These are phyloP conservation scores for Orgyia antiqua DNA, from an alignment of 2,888 invertebrate species.

Conservation along the genomic window DNA sequence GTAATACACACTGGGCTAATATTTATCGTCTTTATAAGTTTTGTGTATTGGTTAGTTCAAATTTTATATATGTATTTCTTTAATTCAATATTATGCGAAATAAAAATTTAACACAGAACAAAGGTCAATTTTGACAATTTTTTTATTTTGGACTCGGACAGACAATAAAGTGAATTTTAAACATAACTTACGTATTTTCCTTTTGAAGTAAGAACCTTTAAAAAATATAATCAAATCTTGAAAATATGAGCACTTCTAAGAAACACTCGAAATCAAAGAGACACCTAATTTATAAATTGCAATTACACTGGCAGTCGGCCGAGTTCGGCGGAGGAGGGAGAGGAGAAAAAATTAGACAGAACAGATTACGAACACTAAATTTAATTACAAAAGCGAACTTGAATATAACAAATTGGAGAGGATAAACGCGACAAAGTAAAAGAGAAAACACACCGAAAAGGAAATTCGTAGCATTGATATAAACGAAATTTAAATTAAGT, in stretches of 20 bases:
- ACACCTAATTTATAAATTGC: constrained; percentile 72
- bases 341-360: constrained; percentile 52
- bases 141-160: no score
- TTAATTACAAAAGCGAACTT: constrained; percentile 73
- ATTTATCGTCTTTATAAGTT: no score
- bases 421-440: constrained; percentile 78
- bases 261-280: constrained; percentile 59
- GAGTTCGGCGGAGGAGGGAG: constrained; percentile 37
- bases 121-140: no score
- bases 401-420: constrained; percentile 76
- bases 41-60: no score
- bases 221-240: constrained; percentile 48
- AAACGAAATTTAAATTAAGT: constrained; percentile 79
- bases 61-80: no score
- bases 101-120: no score
- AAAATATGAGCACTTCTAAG: constrained; percentile 50
- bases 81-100: no score
- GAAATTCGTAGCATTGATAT: constrained; percentile 78
- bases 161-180: no score
- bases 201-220: no score
- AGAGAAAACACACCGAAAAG: constrained; percentile 75
- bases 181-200: no score
- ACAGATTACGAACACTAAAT: constrained; percentile 76
- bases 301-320: constrained; percentile 61
- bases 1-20: no score